Evolutionary conservation across 1,140 invertebrate genomes (phyloP).

Genomic region (Tetramorium parvispinum): DNA sequence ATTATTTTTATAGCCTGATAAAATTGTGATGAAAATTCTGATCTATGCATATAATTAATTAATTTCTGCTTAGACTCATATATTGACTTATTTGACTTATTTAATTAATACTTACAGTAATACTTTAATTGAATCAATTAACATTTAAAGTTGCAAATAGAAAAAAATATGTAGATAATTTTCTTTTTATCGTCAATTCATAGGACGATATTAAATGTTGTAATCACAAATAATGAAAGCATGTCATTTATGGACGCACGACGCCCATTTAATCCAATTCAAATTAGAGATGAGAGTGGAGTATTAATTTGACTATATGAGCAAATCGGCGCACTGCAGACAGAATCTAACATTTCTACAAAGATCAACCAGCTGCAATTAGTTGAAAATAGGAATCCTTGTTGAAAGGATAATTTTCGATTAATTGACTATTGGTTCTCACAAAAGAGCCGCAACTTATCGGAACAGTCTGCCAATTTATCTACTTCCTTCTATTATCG

Average conservation of each 20-base stretch:
- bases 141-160: neutral
- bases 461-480: neutral
- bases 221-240: constrained; percentile 5
- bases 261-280: neutral
- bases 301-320: neutral
- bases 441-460: neutral
- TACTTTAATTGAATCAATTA: constrained; percentile 21
- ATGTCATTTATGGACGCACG: neutral
- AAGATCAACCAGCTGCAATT: neutral
- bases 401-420: neutral
- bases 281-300: neutral
- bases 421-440: neutral
- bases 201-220: neutral
- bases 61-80: neutral
- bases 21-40: neutral
- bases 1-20: neutral
- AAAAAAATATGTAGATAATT: neutral
- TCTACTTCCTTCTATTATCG: neutral
- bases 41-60: neutral
- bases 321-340: neutral
- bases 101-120: neutral
- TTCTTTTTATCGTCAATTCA: neutral
- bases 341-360: neutral
- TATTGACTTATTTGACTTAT: neutral
- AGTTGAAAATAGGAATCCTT: neutral